phyloP scores from a whole-genome alignment of 2,888 invertebrate genomes.

The Smittia sp. region DNA sequence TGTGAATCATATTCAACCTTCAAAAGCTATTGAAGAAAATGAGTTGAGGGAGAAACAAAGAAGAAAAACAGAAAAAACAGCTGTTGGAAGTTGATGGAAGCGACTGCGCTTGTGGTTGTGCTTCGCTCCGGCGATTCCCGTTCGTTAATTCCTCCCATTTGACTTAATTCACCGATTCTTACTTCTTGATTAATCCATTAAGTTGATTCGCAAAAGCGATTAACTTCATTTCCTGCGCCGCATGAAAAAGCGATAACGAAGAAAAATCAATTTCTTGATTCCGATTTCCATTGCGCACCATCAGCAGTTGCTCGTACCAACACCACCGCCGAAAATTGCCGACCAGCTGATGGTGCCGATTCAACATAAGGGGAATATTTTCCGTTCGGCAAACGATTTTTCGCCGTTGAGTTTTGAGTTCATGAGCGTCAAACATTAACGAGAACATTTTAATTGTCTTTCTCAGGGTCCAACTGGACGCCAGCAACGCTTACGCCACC shows the following conservation, averaged over 20 bases:
- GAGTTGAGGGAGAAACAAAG: constrained; percentile 21
- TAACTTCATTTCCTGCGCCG: background rate
- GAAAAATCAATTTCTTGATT: constrained; percentile 14
- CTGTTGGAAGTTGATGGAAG: constrained; percentile 30
- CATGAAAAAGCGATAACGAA: background rate
- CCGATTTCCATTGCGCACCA: constrained; percentile 11
- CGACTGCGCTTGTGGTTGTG: background rate
- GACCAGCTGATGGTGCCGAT: constrained; percentile 18
- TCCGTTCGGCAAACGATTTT: no score
- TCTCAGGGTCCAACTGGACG: constrained; percentile 13
- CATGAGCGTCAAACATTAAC: background rate
- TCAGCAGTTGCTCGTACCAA: background rate
- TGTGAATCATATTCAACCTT: constrained; percentile 23
- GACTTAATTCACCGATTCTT: background rate
- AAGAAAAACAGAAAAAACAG: constrained; percentile 24
- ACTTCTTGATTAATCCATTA: background rate
- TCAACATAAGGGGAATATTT: background rate
- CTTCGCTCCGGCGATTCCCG: background rate
- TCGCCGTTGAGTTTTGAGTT: background rate
- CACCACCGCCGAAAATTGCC: background rate
- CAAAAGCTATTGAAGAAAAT: constrained; percentile 24
- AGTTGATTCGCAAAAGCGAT: background rate
- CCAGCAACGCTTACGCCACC: constrained; percentile 18
- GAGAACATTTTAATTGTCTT: background rate
- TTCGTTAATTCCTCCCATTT: background rate